Percentiles rank a stretch among this genome's conserved stretches.
phyloP scores from a whole-genome alignment of 2,113 vertebrate species.

The Daubentonia madagascariensis region DNA sequence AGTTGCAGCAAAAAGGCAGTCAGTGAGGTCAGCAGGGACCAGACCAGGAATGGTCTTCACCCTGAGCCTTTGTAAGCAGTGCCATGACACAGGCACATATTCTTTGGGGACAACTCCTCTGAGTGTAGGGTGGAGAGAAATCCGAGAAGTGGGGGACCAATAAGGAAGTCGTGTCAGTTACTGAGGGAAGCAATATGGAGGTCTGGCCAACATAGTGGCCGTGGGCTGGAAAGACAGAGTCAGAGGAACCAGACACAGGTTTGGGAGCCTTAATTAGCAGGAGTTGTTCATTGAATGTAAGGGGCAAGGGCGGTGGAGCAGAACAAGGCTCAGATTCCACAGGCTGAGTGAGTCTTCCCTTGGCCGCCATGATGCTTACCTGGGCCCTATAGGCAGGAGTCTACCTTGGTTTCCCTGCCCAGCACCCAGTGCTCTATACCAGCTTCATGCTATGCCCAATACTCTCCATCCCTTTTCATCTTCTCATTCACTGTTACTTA shows the following conservation, averaged over 20 bases:
- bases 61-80: neutral
- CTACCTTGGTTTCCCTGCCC: neutral
- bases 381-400: rapidly evolving
- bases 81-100: rapidly evolving
- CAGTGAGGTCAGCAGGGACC: neutral
- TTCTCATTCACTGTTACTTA: neutral
- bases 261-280: neutral
- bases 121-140: neutral
- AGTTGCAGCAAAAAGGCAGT: neutral
- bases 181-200: neutral
- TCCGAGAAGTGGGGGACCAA: too few relatives aligned
- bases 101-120: neutral
- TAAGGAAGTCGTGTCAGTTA: neutral
- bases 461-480: too few relatives aligned
- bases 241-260: neutral
- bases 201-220: neutral
- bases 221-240: neutral
- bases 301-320: neutral
- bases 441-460: too few relatives aligned
- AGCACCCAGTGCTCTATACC: neutral
- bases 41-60: neutral
- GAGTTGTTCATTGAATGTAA: neutral
- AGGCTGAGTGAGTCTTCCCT: neutral
- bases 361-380: too few relatives aligned
- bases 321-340: neutral